Conservation (phyloP, 2,113 vertebrate species). For the Scatophagus argus region DNA sequence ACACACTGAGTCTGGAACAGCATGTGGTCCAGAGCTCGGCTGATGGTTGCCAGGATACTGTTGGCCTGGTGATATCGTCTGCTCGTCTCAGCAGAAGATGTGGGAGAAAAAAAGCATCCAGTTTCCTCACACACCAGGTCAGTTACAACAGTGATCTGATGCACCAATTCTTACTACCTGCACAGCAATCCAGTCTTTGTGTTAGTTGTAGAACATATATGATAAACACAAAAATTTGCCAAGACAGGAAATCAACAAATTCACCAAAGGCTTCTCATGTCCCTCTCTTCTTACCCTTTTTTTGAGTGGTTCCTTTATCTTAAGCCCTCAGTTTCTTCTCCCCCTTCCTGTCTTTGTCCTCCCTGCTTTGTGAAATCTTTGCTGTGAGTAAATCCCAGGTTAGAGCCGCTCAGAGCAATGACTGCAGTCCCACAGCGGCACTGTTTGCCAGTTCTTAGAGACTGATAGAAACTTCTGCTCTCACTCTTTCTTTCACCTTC, state of each 20-base stretch:
- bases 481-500: slow-evolving; percentile 29
- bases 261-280: not conserved
- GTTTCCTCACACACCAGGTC: slow-evolving; percentile 24
- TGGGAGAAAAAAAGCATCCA: slow-evolving; percentile 13
- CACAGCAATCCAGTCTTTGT: not conserved
- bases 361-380: slow-evolving; percentile 10
- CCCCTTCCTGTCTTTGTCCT: not conserved
- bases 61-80: slow-evolving; percentile 77
- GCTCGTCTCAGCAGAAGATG: slow-evolving; percentile 66
- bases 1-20: slow-evolving; percentile 58
- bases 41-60: slow-evolving; percentile 81
- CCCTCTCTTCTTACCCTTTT: slow-evolving; percentile 59
- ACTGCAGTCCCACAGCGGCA: slow-evolving; percentile 29
- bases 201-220: not conserved
- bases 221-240: not conserved
- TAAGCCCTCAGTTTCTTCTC: not conserved
- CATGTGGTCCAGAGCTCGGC: slow-evolving; percentile 72
- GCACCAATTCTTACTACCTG: not conserved
- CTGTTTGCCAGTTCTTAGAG: slow-evolving; percentile 40
- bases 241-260: slow-evolving; percentile 1
- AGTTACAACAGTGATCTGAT: slow-evolving; percentile 24
- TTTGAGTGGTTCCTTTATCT: slow-evolving; percentile 14
- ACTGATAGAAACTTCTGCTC: slow-evolving; percentile 59
- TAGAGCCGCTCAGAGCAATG: not conserved
- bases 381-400: slow-evolving; percentile 53